Base-by-base conservation (phyloP, 2,113 vertebrate genomes). In the Aythya baeri region DNA sequence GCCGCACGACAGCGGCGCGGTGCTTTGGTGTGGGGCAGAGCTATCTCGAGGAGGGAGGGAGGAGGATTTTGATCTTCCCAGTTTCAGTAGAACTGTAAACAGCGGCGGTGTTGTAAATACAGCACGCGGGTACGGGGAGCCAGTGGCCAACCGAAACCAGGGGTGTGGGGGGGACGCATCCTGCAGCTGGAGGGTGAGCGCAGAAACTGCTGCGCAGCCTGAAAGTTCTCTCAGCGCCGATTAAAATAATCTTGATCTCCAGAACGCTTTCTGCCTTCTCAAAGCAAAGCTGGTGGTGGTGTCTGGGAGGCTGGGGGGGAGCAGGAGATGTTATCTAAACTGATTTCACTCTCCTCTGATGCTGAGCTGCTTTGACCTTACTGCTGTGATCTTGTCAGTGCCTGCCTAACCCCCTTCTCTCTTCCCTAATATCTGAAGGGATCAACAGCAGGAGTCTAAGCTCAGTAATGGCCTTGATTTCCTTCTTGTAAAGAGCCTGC, bases 41-140 rank as follows among this genome's bases (percentile, higher is more conserved):
- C 57, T 16, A 17, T 43, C 72, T 86, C 2, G 4, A 38, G 23
- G 27, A 17, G 80, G 11, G 67, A 73, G 55, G 32, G 77, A 78
- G 57, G 31, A 92, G 74, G 74, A 36, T 84, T 96, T 87, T 87
- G 71, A 83, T 92, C 84, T 87, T 25, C 36, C 36, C 36, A 38
- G 43, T 95, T 94, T 93, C 91, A 82, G 57, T 22, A 74, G 73
- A 89, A 32, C 32, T 65, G 2, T 65, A 92, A 94, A 91, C 83
- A 88, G 1, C 46, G 43, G 13, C 66, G 18, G 32, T 91, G 27
- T 11, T 77, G 36, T 89, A 91, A 93, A 93, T 75, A 63, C 1
- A 86, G 54, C 23, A 4, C 2, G 3, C 77, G 22, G 57, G n/a
- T 73, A 18, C 58, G 79, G 32, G 71, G 68, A 92, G 52, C 43